Percentiles rank a stretch among this genome's conserved stretches.
Evolutionary conservation across 64 coral and sea anemone genomes (phyloP).

Genomic region (Hydrozoanthus tunicans): DNA sequence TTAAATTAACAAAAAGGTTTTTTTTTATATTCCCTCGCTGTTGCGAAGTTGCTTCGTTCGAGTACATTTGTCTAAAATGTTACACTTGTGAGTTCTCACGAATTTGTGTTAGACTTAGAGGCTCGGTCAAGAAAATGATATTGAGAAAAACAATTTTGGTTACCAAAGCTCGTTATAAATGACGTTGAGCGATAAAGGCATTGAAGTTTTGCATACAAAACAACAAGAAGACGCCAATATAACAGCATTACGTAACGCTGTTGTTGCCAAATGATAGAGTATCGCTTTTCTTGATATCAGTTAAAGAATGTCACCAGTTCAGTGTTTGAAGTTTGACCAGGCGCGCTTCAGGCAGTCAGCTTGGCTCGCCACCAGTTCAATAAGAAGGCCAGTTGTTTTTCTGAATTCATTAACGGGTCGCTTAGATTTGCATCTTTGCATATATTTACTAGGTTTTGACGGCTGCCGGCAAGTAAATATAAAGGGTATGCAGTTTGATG

Average conservation of each 20-base stretch:
- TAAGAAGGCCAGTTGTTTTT: conserved; percentile 22
- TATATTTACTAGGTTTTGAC: conserved; percentile 15
- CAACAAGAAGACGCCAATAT: too few species aligned
- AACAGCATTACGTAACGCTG: too few species aligned
- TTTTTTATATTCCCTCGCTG: too few species aligned
- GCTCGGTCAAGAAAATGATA: background rate
- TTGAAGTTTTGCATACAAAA: too few species aligned
- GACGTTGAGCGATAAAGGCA: too few species aligned
- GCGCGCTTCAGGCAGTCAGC: background rate
- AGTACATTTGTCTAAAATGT: background rate
- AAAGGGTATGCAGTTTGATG: background rate
- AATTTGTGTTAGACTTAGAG: background rate
- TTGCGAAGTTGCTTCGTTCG: background rate
- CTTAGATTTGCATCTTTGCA: conserved; percentile 23
- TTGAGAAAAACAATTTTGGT: background rate
- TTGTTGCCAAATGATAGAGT: background rate
- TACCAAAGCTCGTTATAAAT: too few species aligned
- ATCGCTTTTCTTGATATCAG: background rate
- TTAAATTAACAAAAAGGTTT: background rate
- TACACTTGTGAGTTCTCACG: background rate
- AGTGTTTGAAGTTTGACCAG: conserved; percentile 30
- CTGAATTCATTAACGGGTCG: conserved; percentile 57
- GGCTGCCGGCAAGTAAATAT: background rate
- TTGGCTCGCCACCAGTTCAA: conserved; percentile 23
- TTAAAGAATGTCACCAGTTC: conserved; percentile 1